Conservation (phyloP, 1,140 invertebrate species). For the Brachionus calyciflorus region DNA sequence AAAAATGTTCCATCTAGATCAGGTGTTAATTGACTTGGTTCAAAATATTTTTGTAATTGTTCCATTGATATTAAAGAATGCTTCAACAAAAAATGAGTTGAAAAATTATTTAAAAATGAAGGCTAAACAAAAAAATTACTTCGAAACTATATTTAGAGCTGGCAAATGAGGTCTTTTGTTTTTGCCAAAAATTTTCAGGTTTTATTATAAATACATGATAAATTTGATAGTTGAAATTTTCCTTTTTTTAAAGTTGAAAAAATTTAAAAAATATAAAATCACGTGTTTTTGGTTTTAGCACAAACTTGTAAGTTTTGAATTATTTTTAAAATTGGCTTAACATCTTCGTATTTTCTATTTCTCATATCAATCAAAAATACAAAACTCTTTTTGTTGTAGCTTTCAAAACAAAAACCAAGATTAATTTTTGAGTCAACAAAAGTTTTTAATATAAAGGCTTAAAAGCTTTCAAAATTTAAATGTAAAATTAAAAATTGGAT, state of each 20-base stretch:
- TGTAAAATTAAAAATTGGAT: too few relatives aligned
- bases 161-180: constrained; percentile 89
- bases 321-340: constrained; percentile 45
- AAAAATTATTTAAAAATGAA: neutral
- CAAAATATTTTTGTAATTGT: constrained; percentile 83
- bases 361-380: constrained; percentile 36
- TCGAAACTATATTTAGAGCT: constrained; percentile 98
- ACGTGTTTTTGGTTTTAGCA: neutral
- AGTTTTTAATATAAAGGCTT: too few relatives aligned
- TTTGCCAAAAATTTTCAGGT: constrained; percentile 98
- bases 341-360: constrained; percentile 25
- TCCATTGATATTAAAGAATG: constrained; percentile 92
- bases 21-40: constrained; percentile 80
- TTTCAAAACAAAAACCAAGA: neutral
- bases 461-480: too few relatives aligned
- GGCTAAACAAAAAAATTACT: neutral
- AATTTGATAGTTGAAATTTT: constrained; percentile 39
- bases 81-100: constrained; percentile 52
- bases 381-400: constrained; percentile 36
- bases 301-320: constrained; percentile 34
- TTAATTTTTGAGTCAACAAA: too few relatives aligned
- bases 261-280: too few relatives aligned
- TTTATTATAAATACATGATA: constrained; percentile 90
- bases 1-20: constrained; percentile 88
- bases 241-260: too few relatives aligned